Evolutionary conservation across 2,113 vertebrate species (phyloP), one percentile per base, ranked within the genome.

Genomic region (Elanus axillaris): DNA sequence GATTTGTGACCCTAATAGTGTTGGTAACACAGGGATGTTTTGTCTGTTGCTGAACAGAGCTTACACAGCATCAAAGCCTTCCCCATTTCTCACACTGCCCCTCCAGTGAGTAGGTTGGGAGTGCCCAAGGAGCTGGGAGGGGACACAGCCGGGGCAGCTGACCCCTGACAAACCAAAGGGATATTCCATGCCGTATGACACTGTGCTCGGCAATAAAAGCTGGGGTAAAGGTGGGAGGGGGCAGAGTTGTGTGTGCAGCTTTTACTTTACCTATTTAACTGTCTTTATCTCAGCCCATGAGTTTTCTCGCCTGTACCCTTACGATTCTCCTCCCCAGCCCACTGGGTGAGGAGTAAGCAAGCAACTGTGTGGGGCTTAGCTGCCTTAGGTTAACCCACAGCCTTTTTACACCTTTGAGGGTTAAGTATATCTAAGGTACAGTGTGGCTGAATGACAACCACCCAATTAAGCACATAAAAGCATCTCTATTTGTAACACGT

Each of bases 11-110:
- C 7, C 0, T 11, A 67, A 36, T 16, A 83, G 16, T 4, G 6
- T 8, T 68, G 27, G 4, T 50, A 38, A 38, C 29, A 53, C 31
- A 42, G 22, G 6, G 53, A 13, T 31, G n/a, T 43, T 74, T 34
- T 19, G 7, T 23, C 6, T 50, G 2, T 38, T 25, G 15, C 23
- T 62, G 42, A 90, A 5, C 16, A 80, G 67, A 43, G 27, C 40
- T 79, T 25, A 68, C 31, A 89, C 22, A 50, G 47, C 23, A 48
- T 23, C 52, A n/a, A 62, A 40, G 36, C 14, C 32, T 74, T 55
- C 13, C 27, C 47, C 1, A 0, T 31, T 58, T 58, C 55, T 14
- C 48, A 84, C 11, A 19, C 10, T 2, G 2, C 8, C 13, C 6
- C 50, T 20, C 14, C 69, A n/a, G 7, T 1, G 1, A 50, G 26